phyloP scores from a whole-genome alignment of 2,888 invertebrate genomes.

The Antitype chi region DNA sequence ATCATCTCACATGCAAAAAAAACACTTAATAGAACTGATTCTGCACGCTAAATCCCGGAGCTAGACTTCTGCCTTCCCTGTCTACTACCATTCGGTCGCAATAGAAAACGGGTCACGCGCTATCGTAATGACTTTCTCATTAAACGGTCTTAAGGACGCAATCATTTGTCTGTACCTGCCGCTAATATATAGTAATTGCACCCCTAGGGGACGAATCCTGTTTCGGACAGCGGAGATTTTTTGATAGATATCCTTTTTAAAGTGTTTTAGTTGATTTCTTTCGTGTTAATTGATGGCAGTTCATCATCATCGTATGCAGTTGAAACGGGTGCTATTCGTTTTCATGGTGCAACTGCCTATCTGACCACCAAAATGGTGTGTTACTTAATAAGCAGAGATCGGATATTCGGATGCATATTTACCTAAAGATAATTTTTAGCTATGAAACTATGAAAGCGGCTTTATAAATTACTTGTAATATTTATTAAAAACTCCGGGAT shows the following conservation, averaged over 20 bases:
- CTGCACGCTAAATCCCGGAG: too few relatives aligned
- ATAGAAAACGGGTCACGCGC: constrained; percentile 75
- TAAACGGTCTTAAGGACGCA: constrained; percentile 76
- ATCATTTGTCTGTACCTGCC: constrained; percentile 71
- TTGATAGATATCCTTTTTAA: too few relatives aligned
- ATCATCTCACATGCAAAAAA: neutral
- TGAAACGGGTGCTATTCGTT: too few relatives aligned
- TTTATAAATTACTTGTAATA: too few relatives aligned
- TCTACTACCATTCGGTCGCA: constrained; percentile 9
- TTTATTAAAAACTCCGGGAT: too few relatives aligned
- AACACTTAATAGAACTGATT: neutral
- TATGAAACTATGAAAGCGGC: too few relatives aligned
- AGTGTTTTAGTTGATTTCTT: too few relatives aligned
- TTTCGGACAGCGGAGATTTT: neutral
- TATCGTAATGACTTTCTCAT: constrained; percentile 79
- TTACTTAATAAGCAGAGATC: too few relatives aligned
- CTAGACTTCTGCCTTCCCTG: constrained; percentile 34
- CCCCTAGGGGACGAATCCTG: constrained; percentile 23
- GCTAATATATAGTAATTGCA: constrained; percentile 76
- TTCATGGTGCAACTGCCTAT: neutral
- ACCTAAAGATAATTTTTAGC: too few relatives aligned
- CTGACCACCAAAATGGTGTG: too few relatives aligned
- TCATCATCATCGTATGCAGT: neutral
- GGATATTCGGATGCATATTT: too few relatives aligned
- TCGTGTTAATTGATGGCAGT: neutral